Percentiles rank a stretch among this genome's conserved stretches.
phyloP scores from a whole-genome alignment of 2,113 vertebrate species.

The Edolisoma coerulescens region DNA sequence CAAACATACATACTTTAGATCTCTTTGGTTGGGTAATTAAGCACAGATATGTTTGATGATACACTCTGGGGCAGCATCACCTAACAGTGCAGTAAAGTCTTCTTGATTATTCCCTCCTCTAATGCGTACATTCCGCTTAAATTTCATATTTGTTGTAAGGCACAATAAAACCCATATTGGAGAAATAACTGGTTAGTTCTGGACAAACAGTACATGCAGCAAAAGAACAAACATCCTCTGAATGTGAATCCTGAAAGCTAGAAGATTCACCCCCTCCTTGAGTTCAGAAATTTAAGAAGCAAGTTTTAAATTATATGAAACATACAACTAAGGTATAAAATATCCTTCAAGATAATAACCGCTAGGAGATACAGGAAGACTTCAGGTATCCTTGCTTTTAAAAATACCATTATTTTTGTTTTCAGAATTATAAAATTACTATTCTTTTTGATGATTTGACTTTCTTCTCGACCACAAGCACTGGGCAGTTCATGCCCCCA shows the following conservation, averaged over 20 bases:
- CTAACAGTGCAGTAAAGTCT: constrained; percentile 75
- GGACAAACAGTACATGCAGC: constrained; percentile 76
- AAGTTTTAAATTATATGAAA: constrained; percentile 69
- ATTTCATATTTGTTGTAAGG: constrained; percentile 73
- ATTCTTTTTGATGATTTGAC: constrained; percentile 16
- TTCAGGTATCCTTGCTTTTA: constrained; percentile 30
- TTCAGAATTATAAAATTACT: constrained; percentile 25
- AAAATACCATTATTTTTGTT: constrained; percentile 28
- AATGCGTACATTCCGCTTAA: constrained; percentile 67
- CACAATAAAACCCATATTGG: constrained; percentile 76
- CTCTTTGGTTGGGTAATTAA: constrained; percentile 91
- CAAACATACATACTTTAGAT: constrained; percentile 80
- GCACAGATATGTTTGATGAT: constrained; percentile 78
- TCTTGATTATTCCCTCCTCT: constrained; percentile 64
- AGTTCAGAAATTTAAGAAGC: constrained; percentile 64
- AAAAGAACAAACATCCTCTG: constrained; percentile 66
- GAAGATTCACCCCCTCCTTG: constrained; percentile 66
- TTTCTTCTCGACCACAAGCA: constrained; percentile 3
- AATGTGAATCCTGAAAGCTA: constrained; percentile 65
- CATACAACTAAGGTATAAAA: constrained; percentile 65
- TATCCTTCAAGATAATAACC: constrained; percentile 57
- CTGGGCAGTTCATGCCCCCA: not conserved
- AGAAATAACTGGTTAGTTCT: constrained; percentile 67
- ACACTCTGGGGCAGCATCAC: constrained; percentile 74
- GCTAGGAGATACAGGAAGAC: constrained; percentile 64